Evolutionary conservation across 2,113 vertebrate genomes (phyloP), one percentile per base, ranked within the genome.

Genomic region (Ia io): DNA sequence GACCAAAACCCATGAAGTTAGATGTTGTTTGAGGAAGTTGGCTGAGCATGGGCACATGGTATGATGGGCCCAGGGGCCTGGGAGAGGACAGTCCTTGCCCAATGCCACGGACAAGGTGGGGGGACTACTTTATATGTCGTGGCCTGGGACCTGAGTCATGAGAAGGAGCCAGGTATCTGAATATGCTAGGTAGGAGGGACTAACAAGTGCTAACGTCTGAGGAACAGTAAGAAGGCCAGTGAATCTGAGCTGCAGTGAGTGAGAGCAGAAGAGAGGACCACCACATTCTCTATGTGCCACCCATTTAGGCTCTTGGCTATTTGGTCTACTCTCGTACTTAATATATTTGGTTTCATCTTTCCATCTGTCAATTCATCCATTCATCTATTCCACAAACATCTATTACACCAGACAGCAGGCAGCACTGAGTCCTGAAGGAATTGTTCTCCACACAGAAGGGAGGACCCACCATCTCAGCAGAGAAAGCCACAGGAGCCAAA

Each of bases 221-320:
- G 25, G 44, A 16, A 10, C 1, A 4, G 30, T 0, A 16, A 13
- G 5, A 49, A n/a, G 12, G 8, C 42, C 3, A 18, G 22, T 13
- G 61, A 35, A 22, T 51, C 23, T 18, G 35, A 35, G 32, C 32
- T n/a, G 0, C 2, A 3, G 40, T 12, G 16, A 17, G 63, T 17
- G 35, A 44, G 32, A 25, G 4, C 7, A 8, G 25, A 32, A 67
- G 2, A 82, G 71, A 44, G 37, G 51, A 28, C 44, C 4, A 0
- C 40, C 9, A 3, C 3, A 6, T 23, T 65, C 30, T 77, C 25
- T 28, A 16, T 14, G 25, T 1, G 28, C 9, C 12, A 6, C 42
- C 44, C 12, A 1, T 17, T 25, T 3, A 12, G 8, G 16, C 18
- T 37, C 82, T 71, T n/a, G 30, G 44, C 59, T 13, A 5, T 25